A percentile compares a stretch with the other conserved stretches of the same genome.
These are phyloP conservation scores for Temnothorax longispinosus DNA, from an alignment of 1,140 invertebrate species.

Conservation along the genomic window DNA sequence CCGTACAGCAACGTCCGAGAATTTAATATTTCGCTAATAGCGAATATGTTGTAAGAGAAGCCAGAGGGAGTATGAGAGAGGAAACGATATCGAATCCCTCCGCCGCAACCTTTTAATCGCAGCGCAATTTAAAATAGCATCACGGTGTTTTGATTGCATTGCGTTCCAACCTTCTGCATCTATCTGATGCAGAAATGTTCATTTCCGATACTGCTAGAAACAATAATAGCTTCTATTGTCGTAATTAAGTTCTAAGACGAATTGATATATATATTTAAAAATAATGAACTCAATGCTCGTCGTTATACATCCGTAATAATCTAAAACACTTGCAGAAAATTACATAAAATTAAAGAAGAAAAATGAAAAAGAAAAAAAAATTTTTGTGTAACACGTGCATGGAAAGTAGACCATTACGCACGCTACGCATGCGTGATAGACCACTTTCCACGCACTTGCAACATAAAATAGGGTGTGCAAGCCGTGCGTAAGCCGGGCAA, in stretches of 20 bases:
- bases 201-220: slow-evolving; percentile 12
- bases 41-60: slow-evolving; percentile 47
- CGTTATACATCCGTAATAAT: background rate
- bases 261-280: background rate
- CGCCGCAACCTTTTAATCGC: slow-evolving; percentile 39
- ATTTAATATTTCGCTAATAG: slow-evolving; percentile 53
- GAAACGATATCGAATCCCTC: slow-evolving; percentile 33
- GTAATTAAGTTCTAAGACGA: background rate
- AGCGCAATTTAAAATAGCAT: slow-evolving; percentile 46
- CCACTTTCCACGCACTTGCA: too few species aligned
- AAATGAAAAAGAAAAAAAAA: background rate
- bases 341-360: background rate
- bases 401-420: too few species aligned
- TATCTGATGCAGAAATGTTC: slow-evolving; percentile 12
- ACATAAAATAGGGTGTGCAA: too few species aligned
- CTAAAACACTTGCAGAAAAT: background rate
- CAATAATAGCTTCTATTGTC: background rate
- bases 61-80: background rate
- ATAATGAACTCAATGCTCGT: background rate
- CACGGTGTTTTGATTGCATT: slow-evolving; percentile 32
- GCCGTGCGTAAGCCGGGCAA: too few species aligned
- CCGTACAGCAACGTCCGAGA: background rate
- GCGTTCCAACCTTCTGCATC: background rate
- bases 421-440: too few species aligned
- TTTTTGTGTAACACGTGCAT: too few species aligned